Evolutionary conservation across 2,113 vertebrate genomes (phyloP).

Genomic region (Elachura formosa): DNA sequence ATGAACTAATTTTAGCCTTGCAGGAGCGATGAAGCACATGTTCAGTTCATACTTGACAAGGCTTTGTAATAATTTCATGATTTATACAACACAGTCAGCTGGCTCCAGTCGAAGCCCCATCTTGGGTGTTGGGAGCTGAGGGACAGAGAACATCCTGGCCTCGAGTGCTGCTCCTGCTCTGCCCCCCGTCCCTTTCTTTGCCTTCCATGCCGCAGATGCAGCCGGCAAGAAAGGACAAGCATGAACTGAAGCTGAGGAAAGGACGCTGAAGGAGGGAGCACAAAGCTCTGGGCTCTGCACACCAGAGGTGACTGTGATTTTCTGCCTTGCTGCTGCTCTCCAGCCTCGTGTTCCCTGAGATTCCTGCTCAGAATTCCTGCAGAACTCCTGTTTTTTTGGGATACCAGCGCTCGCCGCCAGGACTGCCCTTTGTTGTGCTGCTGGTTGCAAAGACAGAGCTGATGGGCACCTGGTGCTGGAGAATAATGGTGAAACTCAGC

Average conservation of each 20-base stretch:
- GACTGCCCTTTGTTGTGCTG: conserved; percentile 15
- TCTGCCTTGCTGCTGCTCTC: background rate
- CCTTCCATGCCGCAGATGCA: background rate
- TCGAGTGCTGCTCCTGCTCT: background rate
- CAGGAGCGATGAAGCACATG: background rate
- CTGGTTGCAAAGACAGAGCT: background rate
- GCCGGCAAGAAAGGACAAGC: background rate
- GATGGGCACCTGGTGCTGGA: background rate
- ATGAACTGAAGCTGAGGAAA: background rate
- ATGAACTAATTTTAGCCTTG: conserved; percentile 50
- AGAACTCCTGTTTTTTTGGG: background rate
- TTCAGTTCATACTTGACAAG: background rate
- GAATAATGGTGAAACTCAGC: background rate
- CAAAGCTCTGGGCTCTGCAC: background rate
- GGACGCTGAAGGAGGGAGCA: background rate
- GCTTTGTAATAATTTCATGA: background rate
- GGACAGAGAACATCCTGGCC: background rate
- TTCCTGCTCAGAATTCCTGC: background rate
- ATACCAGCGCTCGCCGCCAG: background rate
- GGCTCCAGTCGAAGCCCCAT: background rate
- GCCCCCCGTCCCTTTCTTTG: background rate
- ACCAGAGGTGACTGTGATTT: background rate
- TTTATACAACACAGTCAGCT: background rate
- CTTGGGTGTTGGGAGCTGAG: background rate
- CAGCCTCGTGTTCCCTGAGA: background rate